Conservation (phyloP, 2,113 vertebrate genomes). For the Gracilinanus agilis region DNA sequence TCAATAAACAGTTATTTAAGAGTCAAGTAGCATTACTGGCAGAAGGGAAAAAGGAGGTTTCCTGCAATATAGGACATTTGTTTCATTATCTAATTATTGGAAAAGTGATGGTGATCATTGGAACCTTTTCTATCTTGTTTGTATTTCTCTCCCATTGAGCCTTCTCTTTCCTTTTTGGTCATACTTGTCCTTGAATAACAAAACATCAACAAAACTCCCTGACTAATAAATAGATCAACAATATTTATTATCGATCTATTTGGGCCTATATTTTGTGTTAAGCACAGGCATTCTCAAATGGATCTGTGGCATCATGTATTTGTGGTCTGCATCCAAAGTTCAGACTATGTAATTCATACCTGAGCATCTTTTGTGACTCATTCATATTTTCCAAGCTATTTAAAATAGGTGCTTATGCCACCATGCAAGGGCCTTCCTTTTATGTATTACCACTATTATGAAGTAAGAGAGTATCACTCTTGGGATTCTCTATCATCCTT, state of each 20-base stretch:
- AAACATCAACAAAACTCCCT: neutral
- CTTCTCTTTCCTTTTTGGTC: neutral
- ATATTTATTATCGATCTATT: neutral
- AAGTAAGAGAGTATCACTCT: neutral
- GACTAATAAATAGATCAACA: neutral
- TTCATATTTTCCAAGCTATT: neutral
- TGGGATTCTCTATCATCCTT: accelerated
- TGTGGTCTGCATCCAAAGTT: neutral
- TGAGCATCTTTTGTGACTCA: neutral
- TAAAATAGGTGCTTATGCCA: neutral
- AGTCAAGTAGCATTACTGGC: neutral
- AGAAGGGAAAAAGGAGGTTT: neutral
- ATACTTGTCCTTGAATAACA: neutral
- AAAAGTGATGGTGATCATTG: neutral
- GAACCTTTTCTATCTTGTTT: neutral
- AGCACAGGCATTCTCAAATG: neutral
- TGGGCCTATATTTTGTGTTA: neutral
- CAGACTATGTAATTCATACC: neutral
- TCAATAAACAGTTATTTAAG: neutral
- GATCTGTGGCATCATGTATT: neutral
- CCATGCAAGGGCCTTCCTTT: neutral
- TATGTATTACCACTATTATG: neutral
- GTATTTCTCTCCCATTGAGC: neutral
- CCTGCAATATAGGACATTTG: neutral
- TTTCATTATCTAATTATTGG: neutral